These are phyloP conservation scores for Austrolebias charrua DNA, from an alignment of 2,797 vertebrate species.

Conservation along the genomic window DNA sequence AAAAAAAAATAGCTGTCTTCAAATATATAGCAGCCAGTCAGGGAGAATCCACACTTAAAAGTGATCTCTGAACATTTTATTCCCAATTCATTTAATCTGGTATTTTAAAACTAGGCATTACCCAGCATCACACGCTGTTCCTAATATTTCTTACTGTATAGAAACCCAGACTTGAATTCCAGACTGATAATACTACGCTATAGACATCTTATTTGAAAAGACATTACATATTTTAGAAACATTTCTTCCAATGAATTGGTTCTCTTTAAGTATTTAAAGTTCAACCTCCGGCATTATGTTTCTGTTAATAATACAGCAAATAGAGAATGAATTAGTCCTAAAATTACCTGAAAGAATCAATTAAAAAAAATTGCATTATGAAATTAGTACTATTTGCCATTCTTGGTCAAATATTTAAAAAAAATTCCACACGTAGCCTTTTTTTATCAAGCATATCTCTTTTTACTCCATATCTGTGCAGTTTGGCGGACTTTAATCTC, in stretches of 20 bases:
- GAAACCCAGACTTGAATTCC: conserved; percentile 5
- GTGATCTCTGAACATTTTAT: conserved; percentile 11
- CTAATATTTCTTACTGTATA: conserved; percentile 23
- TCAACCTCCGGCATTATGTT: neutral
- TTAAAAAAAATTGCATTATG: neutral
- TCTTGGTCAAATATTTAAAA: conserved; percentile 4
- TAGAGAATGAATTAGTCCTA: neutral
- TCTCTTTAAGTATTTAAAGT: neutral
- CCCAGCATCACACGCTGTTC: conserved; percentile 11
- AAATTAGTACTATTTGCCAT: neutral
- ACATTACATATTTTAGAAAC: neutral
- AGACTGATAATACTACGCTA: neutral
- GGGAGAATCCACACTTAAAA: conserved; percentile 25
- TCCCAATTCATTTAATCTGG: conserved; percentile 7
- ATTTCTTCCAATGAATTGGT: conserved; percentile 12
- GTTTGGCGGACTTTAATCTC: conserved; percentile 38
- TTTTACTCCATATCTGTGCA: conserved; percentile 23
- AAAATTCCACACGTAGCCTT: neutral
- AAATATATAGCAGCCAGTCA: conserved; percentile 11
- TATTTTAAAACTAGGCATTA: conserved; percentile 33
- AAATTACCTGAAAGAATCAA: neutral
- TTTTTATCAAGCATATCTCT: conserved; percentile 19
- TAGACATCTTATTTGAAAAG: conserved; percentile 11
- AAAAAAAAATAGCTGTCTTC: conserved; percentile 28
- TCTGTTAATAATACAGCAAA: no score